phyloP scores from a whole-genome alignment of 2,888 invertebrate species.

The Balanococcus diminutus region DNA sequence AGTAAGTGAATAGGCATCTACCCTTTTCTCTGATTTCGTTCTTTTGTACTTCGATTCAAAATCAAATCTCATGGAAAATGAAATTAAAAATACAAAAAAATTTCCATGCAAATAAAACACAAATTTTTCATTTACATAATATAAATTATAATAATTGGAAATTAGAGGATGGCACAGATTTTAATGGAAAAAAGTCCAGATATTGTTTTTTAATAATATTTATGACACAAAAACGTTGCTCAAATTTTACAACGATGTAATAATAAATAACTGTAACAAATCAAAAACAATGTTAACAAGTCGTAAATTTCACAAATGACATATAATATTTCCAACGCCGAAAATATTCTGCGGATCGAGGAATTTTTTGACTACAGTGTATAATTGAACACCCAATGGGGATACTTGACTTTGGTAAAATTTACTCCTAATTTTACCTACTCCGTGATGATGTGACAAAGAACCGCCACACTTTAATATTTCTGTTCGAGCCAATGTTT shows the following conservation, averaged over 20 bases:
- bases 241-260: background rate
- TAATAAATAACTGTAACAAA: background rate
- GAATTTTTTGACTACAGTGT: slow-evolving; percentile 81
- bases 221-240: background rate
- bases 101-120: no score
- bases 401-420: slow-evolving; percentile 88
- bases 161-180: background rate
- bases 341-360: slow-evolving; percentile 96
- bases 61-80: no score
- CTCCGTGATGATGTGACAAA: slow-evolving; percentile 95
- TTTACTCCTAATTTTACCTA: slow-evolving; percentile 87
- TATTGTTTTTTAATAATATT: no score
- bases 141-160: no score
- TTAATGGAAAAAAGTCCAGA: no score
- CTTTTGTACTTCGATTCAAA: no score
- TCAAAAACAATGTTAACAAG: background rate
- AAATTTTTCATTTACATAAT: no score
- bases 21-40: no score
- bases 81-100: no score
- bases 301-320: slow-evolving; percentile 59
- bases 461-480: slow-evolving; percentile 90
- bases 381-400: slow-evolving; percentile 75
- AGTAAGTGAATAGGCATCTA: no score
- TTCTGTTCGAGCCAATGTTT: slow-evolving; percentile 86
- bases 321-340: slow-evolving; percentile 80